Evolutionary conservation across 2,888 invertebrate genomes (phyloP).

Genomic region (Monochamus alternatus): DNA sequence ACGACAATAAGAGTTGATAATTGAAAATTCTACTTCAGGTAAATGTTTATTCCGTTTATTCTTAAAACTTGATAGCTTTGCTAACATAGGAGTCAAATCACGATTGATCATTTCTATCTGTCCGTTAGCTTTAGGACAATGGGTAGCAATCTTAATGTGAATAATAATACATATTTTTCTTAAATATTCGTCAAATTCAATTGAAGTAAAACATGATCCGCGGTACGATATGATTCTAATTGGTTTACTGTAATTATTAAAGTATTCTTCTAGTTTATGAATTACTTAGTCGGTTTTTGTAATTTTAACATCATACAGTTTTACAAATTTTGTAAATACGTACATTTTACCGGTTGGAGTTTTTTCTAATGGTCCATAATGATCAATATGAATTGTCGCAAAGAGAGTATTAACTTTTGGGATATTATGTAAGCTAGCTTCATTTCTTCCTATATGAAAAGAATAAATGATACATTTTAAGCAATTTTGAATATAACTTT

Average conservation of each 20-base stretch:
- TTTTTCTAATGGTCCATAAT: constrained; percentile 24
- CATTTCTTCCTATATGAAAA: constrained; percentile 24
- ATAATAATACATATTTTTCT: constrained; percentile 3
- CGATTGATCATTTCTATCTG: not conserved
- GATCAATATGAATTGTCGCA: constrained; percentile 33
- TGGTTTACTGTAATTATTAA: constrained; percentile 12
- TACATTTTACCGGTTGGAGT: constrained; percentile 13
- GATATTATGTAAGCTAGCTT: constrained; percentile 34
- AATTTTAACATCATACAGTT: constrained; percentile 19
- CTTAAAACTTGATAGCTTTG: constrained; percentile 31
- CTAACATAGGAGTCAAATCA: constrained; percentile 33
- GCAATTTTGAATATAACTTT: constrained; percentile 38
- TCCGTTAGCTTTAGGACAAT: constrained; percentile 14
- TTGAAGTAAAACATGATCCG: not conserved
- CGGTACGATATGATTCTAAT: constrained; percentile 12
- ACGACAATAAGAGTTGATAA: constrained; percentile 33
- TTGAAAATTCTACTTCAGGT: constrained; percentile 36
- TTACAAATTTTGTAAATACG: constrained; percentile 26
- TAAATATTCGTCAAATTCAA: constrained; percentile 1
- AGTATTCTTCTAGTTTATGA: constrained; percentile 6
- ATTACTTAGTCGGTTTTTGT: constrained; percentile 18
- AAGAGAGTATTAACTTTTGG: constrained; percentile 38
- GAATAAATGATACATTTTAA: constrained; percentile 42
- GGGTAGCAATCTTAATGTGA: constrained; percentile 37
- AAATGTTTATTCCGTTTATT: constrained; percentile 36